These are phyloP conservation scores for Cynopterus sphinx DNA, from an alignment of 2,797 vertebrate species.

Conservation along the genomic window DNA sequence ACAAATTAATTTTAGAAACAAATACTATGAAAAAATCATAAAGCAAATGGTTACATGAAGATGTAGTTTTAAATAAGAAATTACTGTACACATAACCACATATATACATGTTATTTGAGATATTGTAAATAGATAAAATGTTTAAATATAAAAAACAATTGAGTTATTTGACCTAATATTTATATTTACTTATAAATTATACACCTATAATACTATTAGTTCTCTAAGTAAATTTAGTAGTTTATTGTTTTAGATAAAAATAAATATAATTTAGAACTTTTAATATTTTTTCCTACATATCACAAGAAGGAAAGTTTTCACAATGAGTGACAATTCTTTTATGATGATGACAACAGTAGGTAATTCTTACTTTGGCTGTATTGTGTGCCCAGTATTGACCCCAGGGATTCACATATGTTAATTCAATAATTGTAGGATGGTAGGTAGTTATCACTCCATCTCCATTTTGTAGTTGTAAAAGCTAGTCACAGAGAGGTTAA, in stretches of 20 bases:
- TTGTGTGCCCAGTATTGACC: not conserved
- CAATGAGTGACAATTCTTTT: not conserved
- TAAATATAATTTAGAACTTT: not conserved
- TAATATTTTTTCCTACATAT: not conserved
- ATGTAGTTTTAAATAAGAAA: not conserved
- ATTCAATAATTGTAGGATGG: not conserved
- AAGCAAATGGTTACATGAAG: not conserved
- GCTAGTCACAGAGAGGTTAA: not conserved
- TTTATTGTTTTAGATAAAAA: constrained; percentile 36
- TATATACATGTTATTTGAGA: not conserved
- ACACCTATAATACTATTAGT: not conserved
- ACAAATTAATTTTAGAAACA: not conserved
- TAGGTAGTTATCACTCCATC: not conserved
- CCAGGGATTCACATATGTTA: not conserved
- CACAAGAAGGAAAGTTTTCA: not conserved
- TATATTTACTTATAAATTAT: not conserved
- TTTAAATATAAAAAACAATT: not conserved
- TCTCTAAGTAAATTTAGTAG: not conserved
- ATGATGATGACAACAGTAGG: not conserved
- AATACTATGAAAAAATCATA: not conserved
- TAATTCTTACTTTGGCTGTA: not conserved
- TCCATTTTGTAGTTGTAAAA: not conserved
- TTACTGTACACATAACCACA: not conserved
- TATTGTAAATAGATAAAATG: not conserved
- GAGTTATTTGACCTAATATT: not conserved